Base-by-base conservation (phyloP, 2,113 vertebrate genomes). In the Campylomormyrus tamandua region DNA sequence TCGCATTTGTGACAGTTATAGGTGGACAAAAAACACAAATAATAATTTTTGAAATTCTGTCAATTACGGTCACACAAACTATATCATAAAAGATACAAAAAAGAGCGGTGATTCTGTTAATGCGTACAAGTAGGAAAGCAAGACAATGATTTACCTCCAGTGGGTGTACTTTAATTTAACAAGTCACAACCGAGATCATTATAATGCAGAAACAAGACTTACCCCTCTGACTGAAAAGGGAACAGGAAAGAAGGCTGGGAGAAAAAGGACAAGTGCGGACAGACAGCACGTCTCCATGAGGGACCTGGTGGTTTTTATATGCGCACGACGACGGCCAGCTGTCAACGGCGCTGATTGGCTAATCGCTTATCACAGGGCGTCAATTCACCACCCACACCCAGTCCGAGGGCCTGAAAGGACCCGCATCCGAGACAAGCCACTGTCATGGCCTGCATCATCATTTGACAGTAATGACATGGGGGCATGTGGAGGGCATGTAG, bases 341-440 rank as follows among this genome's bases (percentile, higher is more conserved):
- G 70, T 77, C 70, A 39, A 39, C 70, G 5, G n/a, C 5, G 9
- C 70, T 77, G 70, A 35, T 77, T 92, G 91, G 89, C 94, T 95
- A 95, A 96, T 96, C 95, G 48, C 93, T 93, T 89, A 90, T 93
- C 94, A 93, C 95, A 95, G 94, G 88, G 90, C 88, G 90, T 90
- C 88, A 91, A 94, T 95, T 92, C 89, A 90, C 91, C 87, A 95
- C 94, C 95, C 94, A 94, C 91, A 93, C 93, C 92, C 92, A 94
- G 94, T 93, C 92, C 92, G 94, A 94, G 94, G 90, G 89, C 89
- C 89, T 92, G 91, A 93, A 83, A 35, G 87, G 5, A 58, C 52
- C 89, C 90, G 90, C 90, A 91, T 91, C 31, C 5, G 13, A 39
- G 31, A 87, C 83, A 66, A 74, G 52, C 91, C 42, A 35, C 70